Evolutionary conservation across 2,888 invertebrate species (phyloP), one percentile per base, ranked within the genome.

Genomic region (Thymelicus sylvestris): DNA sequence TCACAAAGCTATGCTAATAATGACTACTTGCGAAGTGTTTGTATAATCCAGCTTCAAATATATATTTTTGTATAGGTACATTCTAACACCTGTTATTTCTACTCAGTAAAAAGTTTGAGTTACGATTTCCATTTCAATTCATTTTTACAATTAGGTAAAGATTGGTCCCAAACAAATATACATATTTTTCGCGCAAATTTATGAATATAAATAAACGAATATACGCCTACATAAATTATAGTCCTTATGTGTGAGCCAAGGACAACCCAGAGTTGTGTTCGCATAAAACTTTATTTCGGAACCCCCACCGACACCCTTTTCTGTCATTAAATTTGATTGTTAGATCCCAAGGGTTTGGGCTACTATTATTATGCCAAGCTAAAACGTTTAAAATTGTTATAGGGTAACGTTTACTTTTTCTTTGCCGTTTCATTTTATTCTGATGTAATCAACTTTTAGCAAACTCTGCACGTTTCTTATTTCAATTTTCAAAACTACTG

Each of bases 281-380:
- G 12, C 62, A 63, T 63, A 63, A 63, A 63, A 63, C 24, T 63
- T 63, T 63, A 63, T 63, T 39, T 31, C 24, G 6, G 19, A 24
- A 47, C 47, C 62, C 8, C 24, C 44, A 63, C 47, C 62, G 5
- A 31, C 31, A 24, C 15, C 39, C 47, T n/a, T 63, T 63, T 31
- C 24, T 41, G 62, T 31, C 62, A 63, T 63, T 63, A 63, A 63
- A 63, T 63, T 63, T 44, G 47, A 63, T 41, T 63, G 62, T 31
- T 63, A 48, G 10, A 63, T 47, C 62, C 39, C 62, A 47, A 47
- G 47, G 31, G 62, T 48, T 19, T 7, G 24, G 61, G 6, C 10
- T 24, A 63, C 62, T 48, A 41, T 61, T 41, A 55, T 55, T 55
- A 55, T 52, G 52, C 52, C 15, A n/a, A 19, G 52, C 52, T 52